These are phyloP conservation scores for Kryphioiulus occultus DNA, from an alignment of 2,888 invertebrate genomes.

Conservation along the genomic window DNA sequence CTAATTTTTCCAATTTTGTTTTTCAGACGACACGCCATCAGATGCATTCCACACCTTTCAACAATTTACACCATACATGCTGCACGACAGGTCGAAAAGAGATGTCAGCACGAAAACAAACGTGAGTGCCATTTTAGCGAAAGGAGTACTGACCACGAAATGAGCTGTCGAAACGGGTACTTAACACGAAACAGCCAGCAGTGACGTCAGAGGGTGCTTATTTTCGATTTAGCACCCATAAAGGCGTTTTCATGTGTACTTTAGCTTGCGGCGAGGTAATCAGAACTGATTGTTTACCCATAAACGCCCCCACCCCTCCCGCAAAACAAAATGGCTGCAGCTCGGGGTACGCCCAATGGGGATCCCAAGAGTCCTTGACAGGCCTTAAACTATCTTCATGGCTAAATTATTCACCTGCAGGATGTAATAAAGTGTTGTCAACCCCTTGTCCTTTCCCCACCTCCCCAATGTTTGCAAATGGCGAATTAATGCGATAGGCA, in stretches of 20 bases:
- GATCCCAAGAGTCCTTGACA: conserved; percentile 16
- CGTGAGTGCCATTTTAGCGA: conserved; percentile 1
- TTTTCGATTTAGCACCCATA: not conserved
- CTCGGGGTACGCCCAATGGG: not conserved
- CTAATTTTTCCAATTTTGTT: not conserved
- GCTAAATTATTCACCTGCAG: not conserved
- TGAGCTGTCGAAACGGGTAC: not conserved
- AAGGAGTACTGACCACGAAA: not conserved
- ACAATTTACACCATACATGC: conserved; percentile 45
- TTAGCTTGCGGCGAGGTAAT: not conserved
- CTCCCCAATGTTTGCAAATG: not conserved
- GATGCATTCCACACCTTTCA: conserved; percentile 40
- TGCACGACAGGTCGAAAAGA: conserved; percentile 42
- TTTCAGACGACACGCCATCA: conserved; percentile 42
- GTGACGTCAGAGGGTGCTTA: not conserved
- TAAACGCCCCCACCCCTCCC: not conserved
- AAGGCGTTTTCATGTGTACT: not conserved
- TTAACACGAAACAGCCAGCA: not conserved
- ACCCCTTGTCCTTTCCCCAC: not conserved
- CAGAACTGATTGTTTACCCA: not conserved
- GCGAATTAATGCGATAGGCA: conserved; percentile 20
- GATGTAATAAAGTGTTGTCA: not conserved
- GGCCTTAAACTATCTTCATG: conserved; percentile 4
- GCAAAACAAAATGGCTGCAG: not conserved
- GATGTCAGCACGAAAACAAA: conserved; percentile 24